A percentile compares a stretch with the other conserved stretches of the same genome.
phyloP scores from a whole-genome alignment of 2,888 invertebrate genomes.

The Selenia dentaria region DNA sequence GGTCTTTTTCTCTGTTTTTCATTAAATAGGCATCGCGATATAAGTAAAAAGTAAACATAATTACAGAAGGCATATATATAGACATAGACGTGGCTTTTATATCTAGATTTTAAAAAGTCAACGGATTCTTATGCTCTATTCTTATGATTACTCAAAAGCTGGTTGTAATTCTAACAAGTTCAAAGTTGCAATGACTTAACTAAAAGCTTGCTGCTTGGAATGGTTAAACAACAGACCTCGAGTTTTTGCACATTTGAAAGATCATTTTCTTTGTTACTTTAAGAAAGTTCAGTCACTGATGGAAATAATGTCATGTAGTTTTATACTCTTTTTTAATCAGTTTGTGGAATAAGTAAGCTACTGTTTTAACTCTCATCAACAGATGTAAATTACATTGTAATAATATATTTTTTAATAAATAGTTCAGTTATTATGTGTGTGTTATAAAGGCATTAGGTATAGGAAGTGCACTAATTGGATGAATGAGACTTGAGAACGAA shows the following conservation, averaged over 20 bases:
- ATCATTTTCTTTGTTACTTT: slow-evolving; percentile 16
- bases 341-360: slow-evolving; percentile 8
- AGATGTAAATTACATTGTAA: slow-evolving; percentile 8
- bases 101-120: too few species aligned
- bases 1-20: too few species aligned
- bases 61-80: too few species aligned
- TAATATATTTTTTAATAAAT: background rate
- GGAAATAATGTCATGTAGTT: slow-evolving; percentile 17
- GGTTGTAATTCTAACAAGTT: background rate
- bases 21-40: too few species aligned
- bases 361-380: slow-evolving; percentile 8
- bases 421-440: too few species aligned
- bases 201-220: background rate
- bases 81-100: too few species aligned
- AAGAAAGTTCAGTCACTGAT: background rate
- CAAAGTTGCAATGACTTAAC: background rate
- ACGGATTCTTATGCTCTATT: background rate
- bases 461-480: too few species aligned
- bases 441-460: too few species aligned
- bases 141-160: background rate
- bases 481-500: too few species aligned
- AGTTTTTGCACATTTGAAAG: slow-evolving; percentile 8
- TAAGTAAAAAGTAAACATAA: too few species aligned
- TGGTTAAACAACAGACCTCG: background rate
- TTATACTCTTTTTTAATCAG: slow-evolving; percentile 10